Evolutionary conservation across 1,140 invertebrate species (phyloP).

Genomic region (Laupala kohalensis): DNA sequence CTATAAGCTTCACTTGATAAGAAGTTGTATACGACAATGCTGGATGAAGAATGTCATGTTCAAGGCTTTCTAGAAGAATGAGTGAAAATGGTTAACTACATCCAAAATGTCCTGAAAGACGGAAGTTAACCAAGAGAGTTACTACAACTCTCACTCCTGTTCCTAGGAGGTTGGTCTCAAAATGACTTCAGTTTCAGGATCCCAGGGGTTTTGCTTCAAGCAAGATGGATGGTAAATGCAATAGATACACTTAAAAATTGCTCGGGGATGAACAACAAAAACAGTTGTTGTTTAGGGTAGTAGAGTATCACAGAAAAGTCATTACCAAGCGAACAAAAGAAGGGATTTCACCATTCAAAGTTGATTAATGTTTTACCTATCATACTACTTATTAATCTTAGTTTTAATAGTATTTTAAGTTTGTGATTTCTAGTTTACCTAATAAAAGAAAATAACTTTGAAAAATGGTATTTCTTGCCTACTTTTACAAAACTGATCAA

Average conservation of each 20-base stretch:
- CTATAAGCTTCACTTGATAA: constrained; percentile 9
- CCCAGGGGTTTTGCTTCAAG: constrained; percentile 15
- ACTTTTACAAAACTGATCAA: neutral
- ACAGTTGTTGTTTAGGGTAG: neutral
- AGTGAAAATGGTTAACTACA: neutral
- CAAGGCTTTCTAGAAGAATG: constrained; percentile 1
- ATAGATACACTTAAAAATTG: constrained; percentile 15
- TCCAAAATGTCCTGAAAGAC: neutral
- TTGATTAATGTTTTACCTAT: neutral
- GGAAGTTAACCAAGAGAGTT: no score
- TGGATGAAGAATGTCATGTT: constrained; percentile 3
- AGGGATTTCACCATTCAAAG: constrained; percentile 2
- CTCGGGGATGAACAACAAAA: neutral
- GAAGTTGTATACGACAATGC: constrained; percentile 11
- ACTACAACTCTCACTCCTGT: constrained; percentile 2
- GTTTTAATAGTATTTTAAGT: neutral
- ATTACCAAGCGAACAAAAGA: neutral
- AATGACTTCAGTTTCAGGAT: neutral
- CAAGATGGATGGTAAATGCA: constrained; percentile 18
- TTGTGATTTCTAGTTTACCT: neutral
- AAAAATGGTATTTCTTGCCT: neutral
- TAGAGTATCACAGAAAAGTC: neutral
- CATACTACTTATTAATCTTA: neutral
- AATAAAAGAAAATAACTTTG: neutral
- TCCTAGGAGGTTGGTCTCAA: constrained; percentile 1